Evolutionary conservation across 2,888 invertebrate species (phyloP).

Genomic region (Hecatera dysodea): DNA sequence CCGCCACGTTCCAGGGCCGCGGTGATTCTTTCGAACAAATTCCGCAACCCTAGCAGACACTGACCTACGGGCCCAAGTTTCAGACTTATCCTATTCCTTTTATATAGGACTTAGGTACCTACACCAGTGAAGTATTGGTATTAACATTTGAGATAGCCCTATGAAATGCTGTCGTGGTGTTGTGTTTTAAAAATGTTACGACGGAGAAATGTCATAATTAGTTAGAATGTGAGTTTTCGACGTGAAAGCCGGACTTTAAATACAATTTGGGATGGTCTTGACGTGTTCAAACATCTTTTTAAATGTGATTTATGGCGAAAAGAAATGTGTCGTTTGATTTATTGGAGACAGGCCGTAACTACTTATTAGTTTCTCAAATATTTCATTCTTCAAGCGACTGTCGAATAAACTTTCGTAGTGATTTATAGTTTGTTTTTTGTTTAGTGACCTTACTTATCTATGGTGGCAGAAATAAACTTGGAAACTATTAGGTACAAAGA

Average conservation of each 20-base stretch:
- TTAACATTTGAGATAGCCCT: too few relatives aligned
- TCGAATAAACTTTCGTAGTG: slow-evolving; percentile 31
- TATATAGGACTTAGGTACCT: background rate
- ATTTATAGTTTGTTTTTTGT: slow-evolving; percentile 37
- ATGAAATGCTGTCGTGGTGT: too few relatives aligned
- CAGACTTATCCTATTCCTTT: too few relatives aligned
- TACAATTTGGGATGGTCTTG: slow-evolving; percentile 23
- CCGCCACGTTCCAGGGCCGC: too few relatives aligned
- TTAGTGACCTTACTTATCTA: slow-evolving; percentile 7
- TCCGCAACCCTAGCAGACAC: too few relatives aligned
- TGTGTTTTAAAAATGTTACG: too few relatives aligned
- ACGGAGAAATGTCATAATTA: slow-evolving; percentile 13
- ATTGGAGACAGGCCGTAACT: slow-evolving; percentile 13
- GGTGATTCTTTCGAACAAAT: too few relatives aligned
- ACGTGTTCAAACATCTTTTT: background rate
- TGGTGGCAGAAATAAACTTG: background rate
- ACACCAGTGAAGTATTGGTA: too few relatives aligned
- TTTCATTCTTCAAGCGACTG: slow-evolving; percentile 24
- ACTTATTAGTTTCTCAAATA: slow-evolving; percentile 15
- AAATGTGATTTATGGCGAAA: slow-evolving; percentile 40
- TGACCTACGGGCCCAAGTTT: too few relatives aligned
- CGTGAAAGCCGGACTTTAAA: slow-evolving; percentile 36
- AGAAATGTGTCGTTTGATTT: slow-evolving; percentile 40
- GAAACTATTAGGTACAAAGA: background rate
- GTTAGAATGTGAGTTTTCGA: background rate